Evolutionary conservation across 30 jellyfish, hydroid and myxozoan genomes (phyloP).

Genomic region (Hydra vulgaris): DNA sequence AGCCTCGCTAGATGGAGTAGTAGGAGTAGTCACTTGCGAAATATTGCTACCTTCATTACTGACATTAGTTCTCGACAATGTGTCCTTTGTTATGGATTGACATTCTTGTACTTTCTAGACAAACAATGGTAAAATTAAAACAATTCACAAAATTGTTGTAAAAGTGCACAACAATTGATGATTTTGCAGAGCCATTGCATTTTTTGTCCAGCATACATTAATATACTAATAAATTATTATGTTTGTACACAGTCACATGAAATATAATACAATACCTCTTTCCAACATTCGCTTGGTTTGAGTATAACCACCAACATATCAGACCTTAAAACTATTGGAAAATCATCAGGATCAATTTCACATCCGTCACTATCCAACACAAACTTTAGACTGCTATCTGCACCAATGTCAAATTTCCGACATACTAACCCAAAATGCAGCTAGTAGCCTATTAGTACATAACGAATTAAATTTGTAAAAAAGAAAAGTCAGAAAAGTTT

Average conservation of each 20-base stretch:
- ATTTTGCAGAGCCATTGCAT: not conserved
- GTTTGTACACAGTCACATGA: not conserved
- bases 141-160: not conserved
- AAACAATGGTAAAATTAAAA: too few species aligned
- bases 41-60: not conserved
- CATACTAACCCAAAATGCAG: not conserved
- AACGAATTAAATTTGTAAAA: not conserved
- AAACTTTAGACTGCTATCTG: not conserved
- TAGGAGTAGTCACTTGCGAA: not conserved
- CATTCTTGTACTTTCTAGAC: not conserved
- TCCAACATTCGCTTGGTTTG: not conserved
- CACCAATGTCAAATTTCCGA: not conserved
- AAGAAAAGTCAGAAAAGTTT: not conserved
- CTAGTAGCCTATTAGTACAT: not conserved
- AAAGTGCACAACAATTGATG: not conserved
- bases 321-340: not conserved
- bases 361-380: not conserved
- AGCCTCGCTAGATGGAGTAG: not conserved
- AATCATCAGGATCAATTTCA: not conserved
- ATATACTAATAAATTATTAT: not conserved
- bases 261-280: not conserved
- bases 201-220: not conserved
- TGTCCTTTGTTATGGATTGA: not conserved
- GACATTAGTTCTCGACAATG: not conserved
- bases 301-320: not conserved